These are phyloP conservation scores for Centropus bengalensis DNA, from an alignment of 2,113 vertebrate species.

Conservation along the genomic window DNA sequence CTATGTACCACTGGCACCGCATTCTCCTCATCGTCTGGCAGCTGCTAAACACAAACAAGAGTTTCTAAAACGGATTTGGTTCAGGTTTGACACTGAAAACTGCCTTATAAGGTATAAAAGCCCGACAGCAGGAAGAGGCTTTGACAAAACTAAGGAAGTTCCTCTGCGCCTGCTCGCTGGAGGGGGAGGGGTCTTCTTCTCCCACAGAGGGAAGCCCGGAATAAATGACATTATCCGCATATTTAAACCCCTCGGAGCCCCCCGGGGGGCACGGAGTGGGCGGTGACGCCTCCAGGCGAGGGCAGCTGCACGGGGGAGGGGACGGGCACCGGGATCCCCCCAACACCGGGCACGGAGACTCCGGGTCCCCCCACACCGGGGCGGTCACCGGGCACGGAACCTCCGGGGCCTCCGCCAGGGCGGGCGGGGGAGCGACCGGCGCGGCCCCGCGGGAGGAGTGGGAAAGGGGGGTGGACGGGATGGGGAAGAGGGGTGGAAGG, in stretches of 20 bases:
- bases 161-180: constrained; percentile 83
- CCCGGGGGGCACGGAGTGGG: neutral
- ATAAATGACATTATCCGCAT: constrained; percentile 49
- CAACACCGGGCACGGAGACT: no score
- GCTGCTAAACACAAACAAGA: constrained; percentile 37
- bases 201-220: constrained; percentile 62
- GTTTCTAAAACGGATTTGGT: constrained; percentile 61
- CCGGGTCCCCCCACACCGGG: neutral
- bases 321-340: neutral
- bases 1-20: neutral
- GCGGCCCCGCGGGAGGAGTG: no score
- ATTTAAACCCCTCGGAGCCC: no score
- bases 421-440: no score
- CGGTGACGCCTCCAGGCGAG: neutral
- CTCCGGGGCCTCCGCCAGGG: no score
- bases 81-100: constrained; percentile 79
- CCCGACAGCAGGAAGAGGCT: constrained; percentile 91
- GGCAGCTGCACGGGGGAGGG: no score
- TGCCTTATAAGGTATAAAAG: constrained; percentile 95
- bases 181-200: constrained; percentile 53
- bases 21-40: neutral
- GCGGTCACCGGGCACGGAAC: neutral
- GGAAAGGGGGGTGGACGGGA: no score
- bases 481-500: no score
- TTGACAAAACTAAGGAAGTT: constrained; percentile 88